A percentile compares a stretch with the other conserved stretches of the same genome.
Conservation (phyloP, 2,113 vertebrate species). For the Panurus biarmicus region DNA sequence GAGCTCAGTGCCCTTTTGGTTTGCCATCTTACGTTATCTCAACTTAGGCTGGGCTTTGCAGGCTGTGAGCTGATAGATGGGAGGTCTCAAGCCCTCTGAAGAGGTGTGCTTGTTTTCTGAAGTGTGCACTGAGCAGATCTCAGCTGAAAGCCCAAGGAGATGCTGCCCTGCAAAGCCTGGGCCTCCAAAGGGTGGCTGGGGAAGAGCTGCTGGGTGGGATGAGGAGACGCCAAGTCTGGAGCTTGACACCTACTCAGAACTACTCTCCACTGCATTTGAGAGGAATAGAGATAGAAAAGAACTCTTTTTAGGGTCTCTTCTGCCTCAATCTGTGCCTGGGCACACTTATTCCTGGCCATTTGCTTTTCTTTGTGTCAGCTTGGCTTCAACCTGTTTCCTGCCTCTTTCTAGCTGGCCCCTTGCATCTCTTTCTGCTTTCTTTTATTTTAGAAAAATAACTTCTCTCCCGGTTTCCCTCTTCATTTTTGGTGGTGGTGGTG, state of each 20-base stretch:
- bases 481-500: background rate
- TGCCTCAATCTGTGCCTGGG: background rate
- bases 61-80: background rate
- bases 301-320: background rate
- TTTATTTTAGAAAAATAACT: background rate
- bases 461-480: background rate
- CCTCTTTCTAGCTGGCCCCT: background rate
- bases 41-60: background rate
- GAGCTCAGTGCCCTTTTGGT: background rate
- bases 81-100: background rate
- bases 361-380: background rate
- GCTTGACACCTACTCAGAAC: background rate
- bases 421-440: background rate
- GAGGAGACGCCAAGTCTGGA: background rate
- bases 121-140: accelerated
- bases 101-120: background rate
- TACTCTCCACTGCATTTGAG: accelerated
- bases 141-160: background rate
- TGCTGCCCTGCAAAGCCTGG: background rate
- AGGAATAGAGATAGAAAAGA: background rate
- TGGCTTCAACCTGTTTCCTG: background rate
- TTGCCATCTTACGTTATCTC: background rate
- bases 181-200: background rate
- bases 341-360: background rate
- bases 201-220: background rate